phyloP scores from a whole-genome alignment of 2,113 vertebrate species.

The Brachypodius melanocephalos region DNA sequence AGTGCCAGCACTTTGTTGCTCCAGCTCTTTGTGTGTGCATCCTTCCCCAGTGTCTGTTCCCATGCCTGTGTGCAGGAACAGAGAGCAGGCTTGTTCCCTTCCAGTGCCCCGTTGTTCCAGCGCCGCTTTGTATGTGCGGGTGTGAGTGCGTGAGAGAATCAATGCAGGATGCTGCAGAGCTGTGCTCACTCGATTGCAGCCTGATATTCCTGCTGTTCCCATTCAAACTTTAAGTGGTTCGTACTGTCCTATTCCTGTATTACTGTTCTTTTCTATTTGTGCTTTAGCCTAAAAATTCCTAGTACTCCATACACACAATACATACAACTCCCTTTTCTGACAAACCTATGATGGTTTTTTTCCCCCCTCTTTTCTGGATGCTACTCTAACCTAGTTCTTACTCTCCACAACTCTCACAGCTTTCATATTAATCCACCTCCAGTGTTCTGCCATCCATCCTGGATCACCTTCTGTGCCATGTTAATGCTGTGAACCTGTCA shows the following conservation, averaged over 20 bases:
- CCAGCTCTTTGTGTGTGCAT: not conserved
- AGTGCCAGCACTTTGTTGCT: not conserved
- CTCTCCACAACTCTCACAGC: not conserved
- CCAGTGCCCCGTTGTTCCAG: not conserved
- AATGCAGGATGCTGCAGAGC: not conserved
- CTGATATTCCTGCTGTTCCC: not conserved
- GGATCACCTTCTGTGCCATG: not conserved
- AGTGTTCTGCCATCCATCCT: not conserved
- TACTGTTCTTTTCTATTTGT: not conserved
- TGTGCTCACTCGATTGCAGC: rapidly evolving
- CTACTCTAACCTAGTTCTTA: not conserved
- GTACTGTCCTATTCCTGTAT: not conserved
- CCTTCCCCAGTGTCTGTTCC: not conserved
- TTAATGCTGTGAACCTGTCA: not conserved
- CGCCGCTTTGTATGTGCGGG: rapidly evolving
- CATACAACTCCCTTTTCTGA: not conserved
- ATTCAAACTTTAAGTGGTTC: not conserved
- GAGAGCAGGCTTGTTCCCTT: not conserved
- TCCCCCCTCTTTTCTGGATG: rapidly evolving
- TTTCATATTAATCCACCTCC: not conserved
- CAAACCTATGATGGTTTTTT: not conserved
- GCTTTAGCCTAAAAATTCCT: not conserved
- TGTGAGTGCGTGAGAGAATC: rapidly evolving
- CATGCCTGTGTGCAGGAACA: not conserved
- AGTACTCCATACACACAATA: rapidly evolving